Evolutionary conservation across 2,797 vertebrate species (phyloP), one percentile per base, ranked within the genome.

Genomic region (Callimico goeldii): DNA sequence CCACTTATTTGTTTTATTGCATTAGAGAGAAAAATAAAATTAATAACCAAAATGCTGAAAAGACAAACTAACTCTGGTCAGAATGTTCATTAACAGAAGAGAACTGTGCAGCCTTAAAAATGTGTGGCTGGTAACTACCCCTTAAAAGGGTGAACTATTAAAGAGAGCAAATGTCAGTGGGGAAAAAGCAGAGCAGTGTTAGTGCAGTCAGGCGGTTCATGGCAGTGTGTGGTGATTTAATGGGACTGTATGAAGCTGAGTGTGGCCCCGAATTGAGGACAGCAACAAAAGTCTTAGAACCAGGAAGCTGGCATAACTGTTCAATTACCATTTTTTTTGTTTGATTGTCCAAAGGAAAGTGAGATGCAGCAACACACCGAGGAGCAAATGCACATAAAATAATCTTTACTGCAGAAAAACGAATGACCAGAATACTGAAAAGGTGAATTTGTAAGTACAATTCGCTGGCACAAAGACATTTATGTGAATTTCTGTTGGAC

Each of bases 1-100:
- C 50, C 3, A 12, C 70, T 95, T 97, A 81, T 70, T 96, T 96
- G 94, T 41, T 89, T 95, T 90, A 96, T 11, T 91, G 88, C 70
- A 73, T 85, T 91, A 84, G 88, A 76, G 92, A 97, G 94, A 88
- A 30, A 90, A 81, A n/a, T 8, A 67, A 67, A 96, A 88, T 52
- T 87, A 94, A 75, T 84, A 80, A 80, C 85, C 39, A 57, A 95
- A 88, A 90, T 43, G 28, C 33, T 50, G 81, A 73, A 57, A 96
- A 95, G 81, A 79, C 57, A 86, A 92, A 92, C 75, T 89, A 92
- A 92, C 75, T 89, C 50, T 0, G 1, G 26, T 30, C 28, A 82
- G 90, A 94, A 82, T 48, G 26, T 77, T 86, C 50, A 86, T 43
- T 83, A 89, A 70, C 19, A 95, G 55, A 94, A 20, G 77, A 92